Conservation (phyloP, 2,797 vertebrate genomes). For the Sebastes jordani region DNA sequence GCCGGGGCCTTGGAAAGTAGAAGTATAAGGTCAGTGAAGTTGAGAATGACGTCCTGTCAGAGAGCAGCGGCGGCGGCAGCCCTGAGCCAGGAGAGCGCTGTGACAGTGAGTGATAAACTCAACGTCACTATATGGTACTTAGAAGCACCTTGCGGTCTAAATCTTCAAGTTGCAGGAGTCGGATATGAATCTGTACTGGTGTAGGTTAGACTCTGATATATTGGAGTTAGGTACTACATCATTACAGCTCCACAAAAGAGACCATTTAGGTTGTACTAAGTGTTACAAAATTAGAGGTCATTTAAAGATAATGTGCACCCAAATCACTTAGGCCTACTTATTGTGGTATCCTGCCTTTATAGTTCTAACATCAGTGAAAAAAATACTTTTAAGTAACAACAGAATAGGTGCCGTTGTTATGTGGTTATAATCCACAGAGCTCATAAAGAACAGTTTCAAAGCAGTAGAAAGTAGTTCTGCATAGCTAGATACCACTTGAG, state of each 20-base stretch:
- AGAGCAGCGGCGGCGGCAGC: slow-evolving; percentile 19
- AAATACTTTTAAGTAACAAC: neutral
- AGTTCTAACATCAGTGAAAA: neutral
- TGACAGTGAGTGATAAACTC: slow-evolving; percentile 58
- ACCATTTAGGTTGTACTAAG: neutral
- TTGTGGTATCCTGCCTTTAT: neutral
- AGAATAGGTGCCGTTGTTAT: neutral
- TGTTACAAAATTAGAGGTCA: neutral
- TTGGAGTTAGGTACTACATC: neutral
- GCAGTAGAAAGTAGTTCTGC: neutral
- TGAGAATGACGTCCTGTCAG: slow-evolving; percentile 44
- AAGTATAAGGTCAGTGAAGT: slow-evolving; percentile 55
- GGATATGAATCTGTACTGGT: neutral
- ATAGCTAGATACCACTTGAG: neutral
- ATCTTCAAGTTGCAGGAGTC: slow-evolving; percentile 9
- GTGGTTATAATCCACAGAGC: neutral
- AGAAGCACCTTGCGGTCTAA: slow-evolving; percentile 17
- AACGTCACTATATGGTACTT: slow-evolving; percentile 10
- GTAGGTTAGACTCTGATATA: neutral
- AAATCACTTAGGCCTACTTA: neutral
- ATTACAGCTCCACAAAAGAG: neutral
- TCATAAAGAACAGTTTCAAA: neutral
- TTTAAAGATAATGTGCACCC: neutral
- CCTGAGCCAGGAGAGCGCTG: slow-evolving; percentile 37
- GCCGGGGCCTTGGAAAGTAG: slow-evolving; percentile 40